Evolutionary conservation across 2,113 vertebrate species (phyloP), one percentile per base, ranked within the genome.

Genomic region (Ctenodactylus gundi): DNA sequence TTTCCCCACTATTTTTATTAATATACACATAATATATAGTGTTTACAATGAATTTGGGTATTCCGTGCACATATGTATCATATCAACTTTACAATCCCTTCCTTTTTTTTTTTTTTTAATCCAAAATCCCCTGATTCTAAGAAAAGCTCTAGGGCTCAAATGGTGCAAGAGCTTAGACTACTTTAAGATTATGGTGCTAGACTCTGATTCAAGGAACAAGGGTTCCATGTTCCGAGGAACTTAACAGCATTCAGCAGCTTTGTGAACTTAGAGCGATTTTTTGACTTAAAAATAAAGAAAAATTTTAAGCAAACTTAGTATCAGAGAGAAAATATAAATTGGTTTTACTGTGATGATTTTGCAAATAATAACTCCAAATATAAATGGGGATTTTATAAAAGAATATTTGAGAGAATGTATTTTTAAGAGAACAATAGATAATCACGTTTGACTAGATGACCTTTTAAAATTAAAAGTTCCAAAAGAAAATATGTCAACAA

Each of bases 251-350:
- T 27, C 20, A 55, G 44, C 11, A 80, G 6, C 46, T 55, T 41
- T 29, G 6, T 62, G 13, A 10, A 65, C 25, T 14, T 34, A 12
- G 23, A n/a, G n/a, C n/a, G n/a, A 67, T 12, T 85, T 94, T 95
- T 82, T 1, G 36, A 87, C 44, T 91, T 97, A 91, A 84, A 93
- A 82, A 88, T n/a, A 70, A 83, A 94, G n/a, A 87, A 90, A 94
- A 96, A 88, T 94, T 91, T 86, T 83, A 93, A 58, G 75, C 10
- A 84, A 73, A 86, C 4, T 78, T 51, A 84, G 20, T 10, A 36
- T 67, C 72, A 93, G 23, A 15, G 4, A 31, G 17, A 72, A 84
- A 93, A 88, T 62, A 46, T 73, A 85, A 31, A 44, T 17, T 55
- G 8, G 2, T 60, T 89, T 91, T 55, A 36, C 18, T 86, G 4